Conservation (phyloP, 2,113 vertebrate genomes). For the Tursiops truncatus region DNA sequence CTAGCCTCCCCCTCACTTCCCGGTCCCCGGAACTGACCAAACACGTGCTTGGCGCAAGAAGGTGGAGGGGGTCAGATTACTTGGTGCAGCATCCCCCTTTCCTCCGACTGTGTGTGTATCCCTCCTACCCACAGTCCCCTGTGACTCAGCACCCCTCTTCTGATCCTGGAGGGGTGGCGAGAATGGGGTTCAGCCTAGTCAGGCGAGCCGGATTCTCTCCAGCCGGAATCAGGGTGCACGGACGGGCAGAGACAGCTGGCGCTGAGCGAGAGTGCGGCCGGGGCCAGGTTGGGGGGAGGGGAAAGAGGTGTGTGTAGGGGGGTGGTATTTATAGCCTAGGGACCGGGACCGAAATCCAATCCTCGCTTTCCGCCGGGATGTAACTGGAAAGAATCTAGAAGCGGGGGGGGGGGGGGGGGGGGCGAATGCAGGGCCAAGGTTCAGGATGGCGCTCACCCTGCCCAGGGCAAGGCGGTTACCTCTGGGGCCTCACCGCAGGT, state of each 20-base stretch:
- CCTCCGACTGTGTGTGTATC: background rate
- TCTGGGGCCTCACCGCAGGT: slow-evolving; percentile 60
- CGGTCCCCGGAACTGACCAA: background rate
- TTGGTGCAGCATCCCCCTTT: slow-evolving; percentile 29
- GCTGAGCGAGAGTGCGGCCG: slow-evolving; percentile 10
- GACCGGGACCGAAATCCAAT: slow-evolving; percentile 70
- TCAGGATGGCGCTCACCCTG: slow-evolving; percentile 3
- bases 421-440: background rate
- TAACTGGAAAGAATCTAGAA: slow-evolving; percentile 59
- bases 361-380: slow-evolving; percentile 59
- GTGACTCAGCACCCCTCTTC: slow-evolving; percentile 78
- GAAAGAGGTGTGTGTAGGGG: slow-evolving; percentile 61
- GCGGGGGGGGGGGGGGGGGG: background rate
- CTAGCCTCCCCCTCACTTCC: background rate
- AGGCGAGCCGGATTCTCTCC: slow-evolving; percentile 26
- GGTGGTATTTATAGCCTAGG: slow-evolving; percentile 73
- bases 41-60: slow-evolving; percentile 54
- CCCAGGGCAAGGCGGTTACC: background rate
- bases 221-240: background rate
- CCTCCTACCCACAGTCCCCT: background rate
- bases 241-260: slow-evolving; percentile 76
- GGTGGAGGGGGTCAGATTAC: slow-evolving; percentile 46
- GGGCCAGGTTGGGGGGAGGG: slow-evolving; percentile 70
- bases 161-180: slow-evolving; percentile 22
- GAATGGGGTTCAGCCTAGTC: slow-evolving; percentile 51